Evolutionary conservation across 2,113 vertebrate genomes (phyloP).

Genomic region (Hystrix brachyura): DNA sequence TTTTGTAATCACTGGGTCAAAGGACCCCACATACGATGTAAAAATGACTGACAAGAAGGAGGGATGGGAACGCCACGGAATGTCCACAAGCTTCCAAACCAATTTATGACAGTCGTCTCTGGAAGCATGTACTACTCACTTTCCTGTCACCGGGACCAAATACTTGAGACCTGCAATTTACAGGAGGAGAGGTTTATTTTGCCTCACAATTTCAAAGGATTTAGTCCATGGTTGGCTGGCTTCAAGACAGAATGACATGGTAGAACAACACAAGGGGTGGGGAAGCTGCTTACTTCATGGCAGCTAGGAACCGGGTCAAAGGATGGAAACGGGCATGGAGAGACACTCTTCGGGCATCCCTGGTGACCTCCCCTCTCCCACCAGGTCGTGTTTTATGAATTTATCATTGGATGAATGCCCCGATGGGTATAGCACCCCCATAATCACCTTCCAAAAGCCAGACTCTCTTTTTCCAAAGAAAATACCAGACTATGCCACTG

Average conservation of each 20-base stretch:
- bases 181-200: not conserved
- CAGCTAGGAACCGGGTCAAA: not conserved
- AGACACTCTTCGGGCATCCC: not conserved
- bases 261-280: not conserved
- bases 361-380: not conserved
- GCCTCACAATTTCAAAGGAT: not conserved
- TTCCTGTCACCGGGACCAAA: not conserved
- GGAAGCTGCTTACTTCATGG: not conserved
- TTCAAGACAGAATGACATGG: not conserved
- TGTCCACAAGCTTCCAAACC: not conserved
- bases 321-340: not conserved
- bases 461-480: not conserved
- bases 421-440: not conserved
- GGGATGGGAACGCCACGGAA: not conserved
- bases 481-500: not conserved
- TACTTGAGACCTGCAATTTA: not conserved
- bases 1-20: not conserved
- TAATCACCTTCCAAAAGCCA: not conserved
- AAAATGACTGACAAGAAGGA: not conserved
- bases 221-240: not conserved
- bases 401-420: not conserved
- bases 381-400: not conserved
- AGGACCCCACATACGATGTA: not conserved
- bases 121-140: not conserved
- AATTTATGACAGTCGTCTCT: not conserved